Percentiles rank a stretch among this genome's conserved stretches.
These are phyloP conservation scores for Hyperoplus immaculatus DNA, from an alignment of 2,797 vertebrate genomes.

Conservation along the genomic window DNA sequence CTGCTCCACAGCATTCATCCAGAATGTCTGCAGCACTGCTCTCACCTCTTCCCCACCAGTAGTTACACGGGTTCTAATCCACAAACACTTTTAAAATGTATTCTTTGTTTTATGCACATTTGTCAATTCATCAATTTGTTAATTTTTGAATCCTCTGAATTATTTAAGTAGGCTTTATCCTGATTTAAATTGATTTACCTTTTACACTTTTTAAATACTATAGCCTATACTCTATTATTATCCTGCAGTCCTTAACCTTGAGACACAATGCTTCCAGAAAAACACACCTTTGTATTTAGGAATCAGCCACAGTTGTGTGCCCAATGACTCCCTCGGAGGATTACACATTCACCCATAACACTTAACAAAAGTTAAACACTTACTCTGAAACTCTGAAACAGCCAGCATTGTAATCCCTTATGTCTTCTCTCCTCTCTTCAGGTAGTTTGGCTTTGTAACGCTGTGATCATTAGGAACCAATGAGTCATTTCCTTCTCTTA, in stretches of 20 bases:
- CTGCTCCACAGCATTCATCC: too few species aligned
- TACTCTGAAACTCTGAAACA: conserved; percentile 16
- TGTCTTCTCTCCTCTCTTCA: neutral
- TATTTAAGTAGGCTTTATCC: too few species aligned
- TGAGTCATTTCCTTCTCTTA: conserved; percentile 3
- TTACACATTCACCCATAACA: neutral
- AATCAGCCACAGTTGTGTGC: neutral
- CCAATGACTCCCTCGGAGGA: neutral
- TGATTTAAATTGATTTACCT: neutral
- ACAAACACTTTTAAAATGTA: too few species aligned
- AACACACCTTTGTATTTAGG: neutral
- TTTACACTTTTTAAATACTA: neutral
- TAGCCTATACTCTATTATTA: neutral
- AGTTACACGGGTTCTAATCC: too few species aligned
- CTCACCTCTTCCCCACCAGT: too few species aligned
- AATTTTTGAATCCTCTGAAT: too few species aligned
- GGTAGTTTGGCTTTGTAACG: neutral
- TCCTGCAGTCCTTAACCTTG: neutral
- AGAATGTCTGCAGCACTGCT: too few species aligned
- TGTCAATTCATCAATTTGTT: too few species aligned
- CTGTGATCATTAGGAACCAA: neutral
- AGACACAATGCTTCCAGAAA: neutral
- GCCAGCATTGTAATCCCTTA: neutral
- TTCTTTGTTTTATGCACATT: too few species aligned
- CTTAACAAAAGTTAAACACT: conserved; percentile 67